These are phyloP conservation scores for Dicaeum eximium DNA, from an alignment of 2,113 vertebrate species.

Conservation along the genomic window DNA sequence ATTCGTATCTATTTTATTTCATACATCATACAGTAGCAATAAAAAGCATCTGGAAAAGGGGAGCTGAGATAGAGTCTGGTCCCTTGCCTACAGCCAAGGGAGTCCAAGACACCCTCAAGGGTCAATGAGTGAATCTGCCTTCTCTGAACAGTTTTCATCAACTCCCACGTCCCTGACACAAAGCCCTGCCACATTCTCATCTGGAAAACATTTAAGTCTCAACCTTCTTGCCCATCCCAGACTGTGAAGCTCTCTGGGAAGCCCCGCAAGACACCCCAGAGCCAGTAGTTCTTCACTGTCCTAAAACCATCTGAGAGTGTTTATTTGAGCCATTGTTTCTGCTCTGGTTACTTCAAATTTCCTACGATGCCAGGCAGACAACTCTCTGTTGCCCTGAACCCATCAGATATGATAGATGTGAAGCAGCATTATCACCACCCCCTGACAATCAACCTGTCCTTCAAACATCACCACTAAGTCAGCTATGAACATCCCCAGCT, in stretches of 20 bases:
- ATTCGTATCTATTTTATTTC: neutral
- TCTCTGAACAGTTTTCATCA: neutral
- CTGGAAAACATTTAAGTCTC: neutral
- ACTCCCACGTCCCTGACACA: neutral
- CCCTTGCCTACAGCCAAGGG: neutral
- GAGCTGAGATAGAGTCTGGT: neutral
- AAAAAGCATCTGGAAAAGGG: neutral
- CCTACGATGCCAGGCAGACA: fast-evolving
- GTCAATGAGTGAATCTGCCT: neutral
- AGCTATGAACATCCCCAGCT: neutral
- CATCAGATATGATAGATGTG: neutral
- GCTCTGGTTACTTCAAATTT: neutral
- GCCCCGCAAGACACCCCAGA: neutral
- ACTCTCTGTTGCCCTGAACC: too few species aligned
- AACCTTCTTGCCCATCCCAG: neutral
- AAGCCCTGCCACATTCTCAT: neutral
- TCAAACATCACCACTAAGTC: neutral
- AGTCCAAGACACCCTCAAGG: neutral
- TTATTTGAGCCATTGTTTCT: neutral
- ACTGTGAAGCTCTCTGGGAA: neutral
- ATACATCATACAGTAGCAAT: neutral
- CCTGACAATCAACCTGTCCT: neutral
- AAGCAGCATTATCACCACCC: neutral
- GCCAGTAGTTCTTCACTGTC: neutral
- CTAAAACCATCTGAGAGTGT: neutral